Conservation (phyloP, 2,888 invertebrate species). For the Augochlorella aurata region DNA sequence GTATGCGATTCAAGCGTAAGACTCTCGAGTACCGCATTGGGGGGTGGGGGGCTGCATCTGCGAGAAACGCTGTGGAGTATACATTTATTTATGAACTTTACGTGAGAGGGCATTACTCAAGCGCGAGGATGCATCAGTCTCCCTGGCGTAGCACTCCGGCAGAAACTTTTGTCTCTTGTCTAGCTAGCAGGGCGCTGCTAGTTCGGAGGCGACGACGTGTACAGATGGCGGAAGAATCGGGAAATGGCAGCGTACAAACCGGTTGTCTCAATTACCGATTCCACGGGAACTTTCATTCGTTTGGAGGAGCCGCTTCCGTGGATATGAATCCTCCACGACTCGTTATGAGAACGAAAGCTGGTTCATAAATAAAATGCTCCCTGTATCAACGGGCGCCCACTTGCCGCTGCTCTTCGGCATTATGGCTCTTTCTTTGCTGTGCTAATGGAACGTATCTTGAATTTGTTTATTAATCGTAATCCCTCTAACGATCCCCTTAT, state of each 20-base stretch:
- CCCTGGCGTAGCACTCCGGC: neutral
- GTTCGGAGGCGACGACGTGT: conserved; percentile 7
- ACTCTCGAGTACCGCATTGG: neutral
- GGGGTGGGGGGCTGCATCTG: conserved; percentile 3
- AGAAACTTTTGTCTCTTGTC: conserved; percentile 21
- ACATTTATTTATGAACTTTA: conserved; percentile 51
- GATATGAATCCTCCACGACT: neutral
- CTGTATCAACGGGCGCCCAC: neutral
- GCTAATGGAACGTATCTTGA: neutral
- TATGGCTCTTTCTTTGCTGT: neutral
- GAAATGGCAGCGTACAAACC: conserved; percentile 13
- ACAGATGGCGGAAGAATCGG: conserved; percentile 10
- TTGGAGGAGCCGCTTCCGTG: neutral
- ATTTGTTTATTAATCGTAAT: neutral
- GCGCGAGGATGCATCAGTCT: conserved; percentile 27
- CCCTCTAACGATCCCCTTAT: neutral
- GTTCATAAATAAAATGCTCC: conserved; percentile 1
- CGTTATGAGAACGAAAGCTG: neutral
- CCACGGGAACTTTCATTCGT: neutral
- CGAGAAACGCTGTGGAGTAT: conserved; percentile 11
- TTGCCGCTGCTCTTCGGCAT: neutral
- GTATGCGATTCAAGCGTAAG: conserved; percentile 1
- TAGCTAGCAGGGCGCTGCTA: neutral
- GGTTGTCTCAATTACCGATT: conserved; percentile 11
- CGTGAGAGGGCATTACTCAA: conserved; percentile 15